Evolutionary conservation across 2,113 vertebrate genomes (phyloP), one percentile per base, ranked within the genome.

Genomic region (Mystacornis crossleyi): DNA sequence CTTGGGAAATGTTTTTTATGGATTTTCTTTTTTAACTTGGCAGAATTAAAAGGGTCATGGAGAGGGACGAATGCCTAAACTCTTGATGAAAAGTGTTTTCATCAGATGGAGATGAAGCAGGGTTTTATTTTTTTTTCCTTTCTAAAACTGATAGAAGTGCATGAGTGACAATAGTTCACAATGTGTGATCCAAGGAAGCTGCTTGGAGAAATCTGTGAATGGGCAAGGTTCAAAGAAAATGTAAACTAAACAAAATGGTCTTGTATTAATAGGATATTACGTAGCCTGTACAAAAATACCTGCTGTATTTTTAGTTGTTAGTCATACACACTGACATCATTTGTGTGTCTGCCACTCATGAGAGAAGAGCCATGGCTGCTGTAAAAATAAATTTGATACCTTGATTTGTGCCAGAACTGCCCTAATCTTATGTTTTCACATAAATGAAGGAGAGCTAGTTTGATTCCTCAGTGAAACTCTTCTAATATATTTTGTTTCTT

Each of bases 291-390:
- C 93, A 81, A 67, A 95, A 95, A 96, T 96, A 96, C 26, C 86
- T 53, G 58, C 74, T 72, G 85, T 95, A 93, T 83, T 93, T 97
- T 96, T 90, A 78, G 88, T 90, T 80, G 87, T 97, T 97, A 97
- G 95, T 97, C 96, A 97, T 94, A 71, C 57, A 86, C 55, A 73
- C 81, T 97, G 96, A 94, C 95, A 97, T 97, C 96, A 97, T 64
- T 96, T 95, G 72, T 97, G 90, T 96, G 97, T 97, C 96, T 97
- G 95, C 80, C 95, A 89, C 93, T 95, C 85, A 90, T 81, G 71
- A 86, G 33, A 93, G 90, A 79, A 82, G 81, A 88, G 86, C 85
- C 61, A 72, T 90, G 86, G 71, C 91, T 91, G 65, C 64, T 88
- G 53, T 57, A 91, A 93, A 97, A 96, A 96, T 95, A 96, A 95